A percentile compares a stretch with the other conserved stretches of the same genome.
Evolutionary conservation across 2,888 invertebrate species (phyloP).

Genomic region (Augiades crinisus): DNA sequence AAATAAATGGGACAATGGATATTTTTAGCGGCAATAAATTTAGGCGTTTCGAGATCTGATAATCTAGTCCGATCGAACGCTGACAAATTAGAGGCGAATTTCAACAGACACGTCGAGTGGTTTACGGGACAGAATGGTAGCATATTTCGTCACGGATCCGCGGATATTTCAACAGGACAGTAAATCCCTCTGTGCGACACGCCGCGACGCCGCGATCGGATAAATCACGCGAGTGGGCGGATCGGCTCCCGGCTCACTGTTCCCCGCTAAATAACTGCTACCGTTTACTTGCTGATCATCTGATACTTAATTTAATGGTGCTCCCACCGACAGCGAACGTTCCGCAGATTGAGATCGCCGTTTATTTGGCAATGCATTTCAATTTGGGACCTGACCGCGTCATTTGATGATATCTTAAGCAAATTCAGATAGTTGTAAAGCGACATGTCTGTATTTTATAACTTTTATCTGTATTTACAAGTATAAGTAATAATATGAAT

Average conservation of each 20-base stretch:
- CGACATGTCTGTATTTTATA: no score
- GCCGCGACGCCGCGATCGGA: constrained; percentile 48
- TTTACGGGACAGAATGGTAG: constrained; percentile 40
- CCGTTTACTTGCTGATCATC: constrained; percentile 78
- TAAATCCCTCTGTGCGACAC: constrained; percentile 51
- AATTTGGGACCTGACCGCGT: neutral
- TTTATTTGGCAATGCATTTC: constrained; percentile 9
- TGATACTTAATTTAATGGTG: constrained; percentile 76
- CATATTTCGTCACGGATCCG: constrained; percentile 58
- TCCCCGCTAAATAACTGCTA: constrained; percentile 70
- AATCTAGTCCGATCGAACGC: constrained; percentile 28
- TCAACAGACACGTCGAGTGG: constrained; percentile 39
- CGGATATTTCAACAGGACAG: constrained; percentile 67
- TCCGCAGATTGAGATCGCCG: constrained; percentile 7
- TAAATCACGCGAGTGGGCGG: constrained; percentile 75
- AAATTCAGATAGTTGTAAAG: no score
- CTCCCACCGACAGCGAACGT: constrained; percentile 43
- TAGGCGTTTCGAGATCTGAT: constrained; percentile 20
- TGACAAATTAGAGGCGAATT: constrained; percentile 50
- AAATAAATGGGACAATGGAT: neutral
- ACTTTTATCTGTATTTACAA: no score
- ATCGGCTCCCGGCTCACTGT: constrained; percentile 51
- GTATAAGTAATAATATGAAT: no score
- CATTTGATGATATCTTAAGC: no score
- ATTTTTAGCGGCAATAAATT: constrained; percentile 27